Conservation (phyloP, 2,797 vertebrate species). For the Poeciliopsis presidionis region DNA sequence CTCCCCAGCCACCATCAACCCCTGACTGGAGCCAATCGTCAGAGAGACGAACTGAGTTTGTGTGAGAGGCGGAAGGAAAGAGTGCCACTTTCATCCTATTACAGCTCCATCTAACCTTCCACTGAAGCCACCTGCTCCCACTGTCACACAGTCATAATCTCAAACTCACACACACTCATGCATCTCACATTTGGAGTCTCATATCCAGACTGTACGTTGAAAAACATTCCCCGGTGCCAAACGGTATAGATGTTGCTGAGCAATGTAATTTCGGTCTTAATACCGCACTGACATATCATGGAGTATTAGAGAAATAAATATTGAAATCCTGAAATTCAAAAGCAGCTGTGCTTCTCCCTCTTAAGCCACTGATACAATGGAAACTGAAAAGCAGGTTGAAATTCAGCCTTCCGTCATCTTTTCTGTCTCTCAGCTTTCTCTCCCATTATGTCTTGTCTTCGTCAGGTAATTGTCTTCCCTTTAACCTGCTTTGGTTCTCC, state of each 20-base stretch:
- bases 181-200: slow-evolving; percentile 18
- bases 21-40: slow-evolving; percentile 56
- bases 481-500: slow-evolving; percentile 37
- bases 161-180: slow-evolving; percentile 11
- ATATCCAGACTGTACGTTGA: slow-evolving; percentile 19
- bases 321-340: slow-evolving; percentile 49
- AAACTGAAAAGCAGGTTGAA: slow-evolving; percentile 33
- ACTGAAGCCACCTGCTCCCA: slow-evolving; percentile 72
- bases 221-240: background rate
- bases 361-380: slow-evolving; percentile 48
- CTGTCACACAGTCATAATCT: slow-evolving; percentile 37
- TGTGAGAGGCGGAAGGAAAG: slow-evolving; percentile 42
- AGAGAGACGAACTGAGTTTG: slow-evolving; percentile 35
- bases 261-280: slow-evolving; percentile 54
- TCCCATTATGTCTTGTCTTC: slow-evolving; percentile 25
- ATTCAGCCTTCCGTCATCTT: slow-evolving; percentile 25
- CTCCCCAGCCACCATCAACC: slow-evolving; percentile 7
- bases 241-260: slow-evolving; percentile 28
- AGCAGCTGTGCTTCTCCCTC: slow-evolving; percentile 45
- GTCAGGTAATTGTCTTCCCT: slow-evolving; percentile 53
- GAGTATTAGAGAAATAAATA: slow-evolving; percentile 48
- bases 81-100: slow-evolving; percentile 72
- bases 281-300: slow-evolving; percentile 48
- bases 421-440: slow-evolving; percentile 21
- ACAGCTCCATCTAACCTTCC: slow-evolving; percentile 70